A percentile compares a stretch with the other conserved stretches of the same genome.
These are phyloP conservation scores for Actinostola sp. DNA, from an alignment of 92 coral and sea anemone species.

Conservation along the genomic window DNA sequence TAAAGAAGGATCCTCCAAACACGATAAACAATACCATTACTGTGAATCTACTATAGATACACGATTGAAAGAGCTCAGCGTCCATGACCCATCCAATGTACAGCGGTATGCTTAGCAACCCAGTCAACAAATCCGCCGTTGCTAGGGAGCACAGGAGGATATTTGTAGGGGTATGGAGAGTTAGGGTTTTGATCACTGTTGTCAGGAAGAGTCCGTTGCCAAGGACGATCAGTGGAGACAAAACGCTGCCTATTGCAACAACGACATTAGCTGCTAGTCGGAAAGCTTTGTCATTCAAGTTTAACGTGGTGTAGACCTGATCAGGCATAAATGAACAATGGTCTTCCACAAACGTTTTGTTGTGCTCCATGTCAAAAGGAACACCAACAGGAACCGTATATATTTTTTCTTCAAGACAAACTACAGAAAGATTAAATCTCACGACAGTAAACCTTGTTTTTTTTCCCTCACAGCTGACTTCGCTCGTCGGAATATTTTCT, in stretches of 20 bases:
- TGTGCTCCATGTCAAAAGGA: too few species aligned
- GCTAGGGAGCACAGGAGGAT: constrained; percentile 31
- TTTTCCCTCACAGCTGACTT: too few species aligned
- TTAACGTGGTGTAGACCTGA: neutral
- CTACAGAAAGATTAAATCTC: too few species aligned
- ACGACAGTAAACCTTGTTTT: too few species aligned
- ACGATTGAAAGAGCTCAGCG: constrained; percentile 9
- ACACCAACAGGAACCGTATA: too few species aligned
- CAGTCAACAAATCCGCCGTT: constrained; percentile 26
- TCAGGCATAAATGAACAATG: too few species aligned
- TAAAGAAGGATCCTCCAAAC: constrained; percentile 25
- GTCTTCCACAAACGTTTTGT: too few species aligned
- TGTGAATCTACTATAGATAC: neutral
- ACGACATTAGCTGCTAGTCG: neutral
- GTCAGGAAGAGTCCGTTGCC: constrained; percentile 11
- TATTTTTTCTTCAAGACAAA: too few species aligned
- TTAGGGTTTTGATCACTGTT: constrained; percentile 1
- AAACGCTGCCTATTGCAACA: neutral
- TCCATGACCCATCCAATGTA: constrained; percentile 20
- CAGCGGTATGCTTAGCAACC: constrained; percentile 29
- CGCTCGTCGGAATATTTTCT: too few species aligned
- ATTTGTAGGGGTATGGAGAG: constrained; percentile 37
- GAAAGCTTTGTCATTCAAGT: neutral
- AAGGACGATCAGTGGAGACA: constrained; percentile 6
- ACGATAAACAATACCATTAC: neutral